Evolutionary conservation across 2,888 invertebrate genomes (phyloP), one percentile per base, ranked within the genome.

Genomic region (Cheilosia vulpina): DNA sequence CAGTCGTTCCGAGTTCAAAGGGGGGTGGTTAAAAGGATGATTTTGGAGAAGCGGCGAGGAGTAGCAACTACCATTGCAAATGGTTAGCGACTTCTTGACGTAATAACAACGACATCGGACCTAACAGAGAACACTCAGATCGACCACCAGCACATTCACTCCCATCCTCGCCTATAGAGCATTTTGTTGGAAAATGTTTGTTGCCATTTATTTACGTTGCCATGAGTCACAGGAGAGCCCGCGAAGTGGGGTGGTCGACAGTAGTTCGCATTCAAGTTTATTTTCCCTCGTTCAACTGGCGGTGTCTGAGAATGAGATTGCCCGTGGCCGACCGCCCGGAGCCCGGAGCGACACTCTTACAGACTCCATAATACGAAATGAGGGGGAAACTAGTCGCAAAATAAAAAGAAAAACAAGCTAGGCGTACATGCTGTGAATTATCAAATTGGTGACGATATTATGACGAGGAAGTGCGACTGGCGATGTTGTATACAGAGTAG

Each of bases 171-270:
- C 21, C 53, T 63, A 38, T n/a, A 11, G 53, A 38, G 11, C 27
- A 15, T n/a, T 53, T 53, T 4, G 81, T 65, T 65, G 62, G 83
- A 31, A 77, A 62, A 69, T 62, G 31, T 73, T 66, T 60, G 76
- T 66, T 85, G 65, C 76, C 81, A 81, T 72, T 81, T 85, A 85
- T 85, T 81, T 85, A 72, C 58, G 85, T 81, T 85, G 76, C 72
- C 85, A 85, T 85, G 85, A 85, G 81, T 85, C 85, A 85, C 68
- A 57, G 66, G 58, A 66, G 52, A 21, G 2, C 13, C 21, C 63
- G 50, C 27, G 53, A 47, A 27, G 31, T 27, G 66, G 72, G 78
- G 79, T 72, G 45, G 77, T 81, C 41, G 66, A 38, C 38, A 3
- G 13, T 38, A 3, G 38, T 38, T 38, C 19, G 17, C 45, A 19